Evolutionary conservation across 1,140 invertebrate genomes (phyloP).

Genomic region (Pristionchus pacificus): DNA sequence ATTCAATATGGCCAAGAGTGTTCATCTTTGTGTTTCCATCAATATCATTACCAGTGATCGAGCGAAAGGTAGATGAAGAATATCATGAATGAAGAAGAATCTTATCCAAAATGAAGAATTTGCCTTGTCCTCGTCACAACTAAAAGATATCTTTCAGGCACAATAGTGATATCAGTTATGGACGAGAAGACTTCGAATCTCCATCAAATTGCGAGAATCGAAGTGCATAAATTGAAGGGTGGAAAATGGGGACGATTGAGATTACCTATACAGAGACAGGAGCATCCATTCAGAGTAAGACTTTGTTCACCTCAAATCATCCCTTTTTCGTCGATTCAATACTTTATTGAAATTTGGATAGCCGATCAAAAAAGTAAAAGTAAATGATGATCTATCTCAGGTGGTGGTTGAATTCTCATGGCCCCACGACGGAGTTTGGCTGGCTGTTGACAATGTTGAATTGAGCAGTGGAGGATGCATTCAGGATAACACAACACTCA

Average conservation of each 20-base stretch:
- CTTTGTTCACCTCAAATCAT: too few relatives aligned
- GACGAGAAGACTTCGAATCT: not conserved
- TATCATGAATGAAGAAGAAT: too few relatives aligned
- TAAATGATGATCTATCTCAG: not conserved
- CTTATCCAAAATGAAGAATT: not conserved
- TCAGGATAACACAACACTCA: not conserved
- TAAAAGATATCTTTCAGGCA: not conserved
- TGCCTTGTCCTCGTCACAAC: too few relatives aligned
- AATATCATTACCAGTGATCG: not conserved
- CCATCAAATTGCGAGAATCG: not conserved
- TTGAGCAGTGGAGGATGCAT: not conserved
- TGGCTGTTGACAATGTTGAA: slow-evolving; percentile 10
- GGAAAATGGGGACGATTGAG: slow-evolving; percentile 5
- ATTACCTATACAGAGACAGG: not conserved
- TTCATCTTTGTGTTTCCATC: slow-evolving; percentile 23
- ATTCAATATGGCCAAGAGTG: slow-evolving; percentile 29
- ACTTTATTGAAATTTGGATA: too few relatives aligned
- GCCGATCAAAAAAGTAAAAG: too few relatives aligned
- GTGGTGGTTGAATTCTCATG: slow-evolving; percentile 13
- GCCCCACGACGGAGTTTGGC: slow-evolving; percentile 5
- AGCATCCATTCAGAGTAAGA: slow-evolving; percentile 7
- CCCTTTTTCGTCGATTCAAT: too few relatives aligned
- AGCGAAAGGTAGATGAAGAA: not conserved
- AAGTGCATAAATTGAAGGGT: slow-evolving; percentile 1
- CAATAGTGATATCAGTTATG: not conserved